Evolutionary conservation across 2,888 invertebrate genomes (phyloP), one percentile per base, ranked within the genome.

Genomic region (Operophtera brumata): DNA sequence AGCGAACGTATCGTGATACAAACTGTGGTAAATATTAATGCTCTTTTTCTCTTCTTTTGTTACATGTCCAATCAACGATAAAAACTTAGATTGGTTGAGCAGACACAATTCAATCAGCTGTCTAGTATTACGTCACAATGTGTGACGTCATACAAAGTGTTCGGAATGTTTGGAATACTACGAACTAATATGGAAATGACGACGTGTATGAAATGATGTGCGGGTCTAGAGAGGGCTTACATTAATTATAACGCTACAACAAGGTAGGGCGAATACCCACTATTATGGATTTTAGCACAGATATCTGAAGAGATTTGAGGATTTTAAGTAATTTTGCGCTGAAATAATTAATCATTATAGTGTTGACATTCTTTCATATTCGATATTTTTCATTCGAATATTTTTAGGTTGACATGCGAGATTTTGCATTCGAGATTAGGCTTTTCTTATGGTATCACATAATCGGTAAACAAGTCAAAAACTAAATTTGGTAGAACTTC

Each of bases 91-190:
- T 36, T 28, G 35, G 11, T 26, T 12, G 39, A 32, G 26, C 26
- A 13, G 36, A 12, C 47, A 53, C 42, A 25, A 36, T 28, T 40
- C 40, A 40, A 51, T 46, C 42, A 47, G 47, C 39, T 30, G 30
- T 42, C 36, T 42, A n/a, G 42, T 26, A 12, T 42, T 40, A 46
- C 46, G 41, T 46, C 46, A 52, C 28, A 41, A 12, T n/a, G 30
- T 39, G 37, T 39, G 48, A 42, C 37, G 37, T 36, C 41, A 37
- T n/a, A 34, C 37, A 37, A 30, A 30, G 9, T 30, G 8, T 30
- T 30, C 7, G 9, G 30, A 2, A 30, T 30, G 8, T 30, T 30
- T 30, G 9, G 30, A 2, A 30, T 30, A 47, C 14, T 47, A 14
- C 34, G 44, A 20, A 39, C 43, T 39, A 43, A 47, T 42, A 13